These are phyloP conservation scores for Ceyx cyanopectus DNA, from an alignment of 2,113 vertebrate species.

Conservation along the genomic window DNA sequence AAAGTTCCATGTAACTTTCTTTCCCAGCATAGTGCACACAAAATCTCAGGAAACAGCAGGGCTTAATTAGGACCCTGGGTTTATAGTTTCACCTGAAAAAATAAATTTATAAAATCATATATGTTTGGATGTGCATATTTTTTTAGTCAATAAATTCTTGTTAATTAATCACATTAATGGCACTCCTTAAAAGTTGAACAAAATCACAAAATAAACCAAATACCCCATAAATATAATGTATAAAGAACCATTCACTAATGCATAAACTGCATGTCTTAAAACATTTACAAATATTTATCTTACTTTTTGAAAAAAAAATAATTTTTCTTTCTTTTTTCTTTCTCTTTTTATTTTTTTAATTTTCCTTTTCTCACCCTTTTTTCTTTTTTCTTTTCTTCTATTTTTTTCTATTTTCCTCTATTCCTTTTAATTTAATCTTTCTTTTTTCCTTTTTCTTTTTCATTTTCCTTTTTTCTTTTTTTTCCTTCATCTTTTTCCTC, in stretches of 20 bases:
- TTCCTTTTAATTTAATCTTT: too few species aligned
- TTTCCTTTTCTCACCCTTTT: rapidly evolving
- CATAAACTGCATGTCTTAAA: conserved; percentile 55
- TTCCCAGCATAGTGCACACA: conserved; percentile 63
- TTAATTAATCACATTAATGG: conserved; percentile 84
- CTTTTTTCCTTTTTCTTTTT: rapidly evolving
- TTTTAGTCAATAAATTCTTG: conserved; percentile 83
- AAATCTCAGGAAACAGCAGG: conserved; percentile 83
- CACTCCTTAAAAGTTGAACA: conserved; percentile 80
- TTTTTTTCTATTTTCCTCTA: rapidly evolving
- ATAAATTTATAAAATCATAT: conserved; percentile 83
- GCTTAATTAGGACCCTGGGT: conserved; percentile 80
- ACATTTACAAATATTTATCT: conserved; percentile 48
- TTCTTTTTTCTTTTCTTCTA: rapidly evolving
- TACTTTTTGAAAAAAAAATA: too few species aligned
- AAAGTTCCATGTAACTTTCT: conserved; percentile 72
- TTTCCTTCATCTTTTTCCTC: rapidly evolving
- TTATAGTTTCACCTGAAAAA: conserved; percentile 88
- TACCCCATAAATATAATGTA: conserved; percentile 77
- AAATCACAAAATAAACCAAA: conserved; percentile 81
- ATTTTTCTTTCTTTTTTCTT: too few species aligned
- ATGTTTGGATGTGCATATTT: conserved; percentile 78
- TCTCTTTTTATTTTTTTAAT: rapidly evolving
- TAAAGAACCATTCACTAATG: conserved; percentile 77
- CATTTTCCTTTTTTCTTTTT: rapidly evolving